phyloP scores from a whole-genome alignment of 30 jellyfish, hydroid and myxozoan genomes.

The Nemopilema nomurai region DNA sequence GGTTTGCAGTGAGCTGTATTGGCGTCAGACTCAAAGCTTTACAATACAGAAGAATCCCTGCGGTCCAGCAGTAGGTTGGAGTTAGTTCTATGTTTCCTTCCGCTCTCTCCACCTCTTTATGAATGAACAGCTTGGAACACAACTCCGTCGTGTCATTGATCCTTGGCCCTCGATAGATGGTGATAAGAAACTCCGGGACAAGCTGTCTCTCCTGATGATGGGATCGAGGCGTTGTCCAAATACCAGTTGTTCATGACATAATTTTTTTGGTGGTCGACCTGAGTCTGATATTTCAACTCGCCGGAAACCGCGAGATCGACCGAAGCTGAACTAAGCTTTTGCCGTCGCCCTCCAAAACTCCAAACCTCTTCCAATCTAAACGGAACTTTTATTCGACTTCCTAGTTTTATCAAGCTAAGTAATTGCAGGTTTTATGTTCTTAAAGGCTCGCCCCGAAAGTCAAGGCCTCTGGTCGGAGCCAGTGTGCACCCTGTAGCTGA shows the following conservation, averaged over 20 bases:
- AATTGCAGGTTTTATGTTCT: too few species aligned
- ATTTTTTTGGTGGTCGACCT: not conserved
- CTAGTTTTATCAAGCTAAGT: not conserved
- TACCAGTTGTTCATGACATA: too few species aligned
- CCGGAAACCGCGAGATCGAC: not conserved
- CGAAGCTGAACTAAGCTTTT: not conserved
- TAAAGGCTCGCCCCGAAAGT: too few species aligned
- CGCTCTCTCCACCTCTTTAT: constrained; percentile 46
- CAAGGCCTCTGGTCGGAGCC: too few species aligned
- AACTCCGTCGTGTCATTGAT: too few species aligned
- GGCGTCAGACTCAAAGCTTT: constrained; percentile 35
- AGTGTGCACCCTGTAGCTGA: too few species aligned
- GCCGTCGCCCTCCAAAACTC: not conserved
- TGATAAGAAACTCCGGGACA: too few species aligned
- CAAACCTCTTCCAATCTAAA: not conserved
- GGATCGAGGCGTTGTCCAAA: too few species aligned
- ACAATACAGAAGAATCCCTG: constrained; percentile 8
- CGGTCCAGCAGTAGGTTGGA: constrained; percentile 45
- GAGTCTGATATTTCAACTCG: not conserved
- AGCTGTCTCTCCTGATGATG: too few species aligned
- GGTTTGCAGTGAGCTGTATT: constrained; percentile 6
- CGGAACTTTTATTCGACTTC: not conserved
- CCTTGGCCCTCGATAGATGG: too few species aligned
- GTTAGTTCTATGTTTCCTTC: constrained; percentile 32
- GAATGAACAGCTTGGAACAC: not conserved